Evolutionary conservation across 2,888 invertebrate genomes (phyloP).

Genomic region (Acanthacorydalis orientalis): DNA sequence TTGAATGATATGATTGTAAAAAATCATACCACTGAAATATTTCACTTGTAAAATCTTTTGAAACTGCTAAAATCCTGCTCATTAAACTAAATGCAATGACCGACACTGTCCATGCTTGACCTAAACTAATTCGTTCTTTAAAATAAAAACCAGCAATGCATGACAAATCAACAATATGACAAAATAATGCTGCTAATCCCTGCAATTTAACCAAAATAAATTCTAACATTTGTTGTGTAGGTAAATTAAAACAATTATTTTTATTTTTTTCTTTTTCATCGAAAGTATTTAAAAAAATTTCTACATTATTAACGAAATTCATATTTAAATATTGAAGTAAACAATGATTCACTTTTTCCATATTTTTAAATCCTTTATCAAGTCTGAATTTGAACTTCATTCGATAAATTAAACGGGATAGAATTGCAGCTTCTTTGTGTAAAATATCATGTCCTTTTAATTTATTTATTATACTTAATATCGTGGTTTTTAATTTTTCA

Average conservation of each 20-base stretch:
- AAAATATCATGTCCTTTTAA: constrained; percentile 18
- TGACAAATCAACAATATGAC: constrained; percentile 30
- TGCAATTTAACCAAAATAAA: constrained; percentile 35
- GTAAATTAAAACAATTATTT: constrained; percentile 21
- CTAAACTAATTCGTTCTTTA: constrained; percentile 31
- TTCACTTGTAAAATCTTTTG: constrained; percentile 28
- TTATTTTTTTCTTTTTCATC: constrained; percentile 11
- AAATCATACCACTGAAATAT: constrained; percentile 33
- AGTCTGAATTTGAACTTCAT: constrained; percentile 31
- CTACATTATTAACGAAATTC: constrained; percentile 18
- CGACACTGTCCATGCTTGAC: constrained; percentile 38
- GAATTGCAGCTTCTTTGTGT: constrained; percentile 24
- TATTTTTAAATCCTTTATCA: constrained; percentile 30
- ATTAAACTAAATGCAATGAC: constrained; percentile 34
- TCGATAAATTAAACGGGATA: constrained; percentile 27
- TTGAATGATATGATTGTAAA: constrained; percentile 24
- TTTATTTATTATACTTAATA: constrained; percentile 12
- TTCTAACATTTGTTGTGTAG: constrained; percentile 40
- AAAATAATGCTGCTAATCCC: constrained; percentile 36
- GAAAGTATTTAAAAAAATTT: constrained; percentile 11
- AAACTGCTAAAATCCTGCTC: constrained; percentile 36
- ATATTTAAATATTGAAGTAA: constrained; percentile 25
- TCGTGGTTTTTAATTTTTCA: not conserved
- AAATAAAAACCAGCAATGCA: constrained; percentile 32
- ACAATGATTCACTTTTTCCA: constrained; percentile 28